Percentiles rank a stretch among this genome's conserved stretches.
phyloP scores from a whole-genome alignment of 2,888 invertebrate species.

The Dione juno region DNA sequence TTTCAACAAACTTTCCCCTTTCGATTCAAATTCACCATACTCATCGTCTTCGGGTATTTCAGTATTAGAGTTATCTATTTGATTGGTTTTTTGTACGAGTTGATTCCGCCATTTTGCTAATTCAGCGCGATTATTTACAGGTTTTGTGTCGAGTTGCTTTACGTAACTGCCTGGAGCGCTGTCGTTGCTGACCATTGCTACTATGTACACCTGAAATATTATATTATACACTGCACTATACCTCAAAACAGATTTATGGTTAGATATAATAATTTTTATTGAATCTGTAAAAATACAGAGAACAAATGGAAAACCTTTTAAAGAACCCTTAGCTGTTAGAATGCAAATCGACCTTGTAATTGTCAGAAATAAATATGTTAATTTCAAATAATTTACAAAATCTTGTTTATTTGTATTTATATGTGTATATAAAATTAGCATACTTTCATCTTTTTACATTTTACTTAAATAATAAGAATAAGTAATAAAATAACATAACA shows the following conservation, averaged over 20 bases:
- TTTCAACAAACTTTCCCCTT: constrained; percentile 92
- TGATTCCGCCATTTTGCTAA: constrained; percentile 74
- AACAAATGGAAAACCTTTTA: too few species aligned
- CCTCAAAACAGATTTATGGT: not conserved
- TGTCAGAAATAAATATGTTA: too few species aligned
- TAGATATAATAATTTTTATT: too few species aligned
- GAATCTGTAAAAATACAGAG: too few species aligned
- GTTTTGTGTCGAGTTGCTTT: constrained; percentile 74
- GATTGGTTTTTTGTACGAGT: constrained; percentile 64
- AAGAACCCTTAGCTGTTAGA: too few species aligned
- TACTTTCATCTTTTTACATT: too few species aligned
- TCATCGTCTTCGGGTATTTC: constrained; percentile 77
- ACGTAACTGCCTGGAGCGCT: constrained; percentile 86
- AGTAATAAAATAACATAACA: not conserved
- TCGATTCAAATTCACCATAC: constrained; percentile 89
- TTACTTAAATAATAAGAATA: not conserved
- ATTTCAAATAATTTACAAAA: too few species aligned
- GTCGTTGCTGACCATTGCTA: constrained; percentile 93
- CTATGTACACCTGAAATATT: constrained; percentile 90
- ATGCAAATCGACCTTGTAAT: too few species aligned
- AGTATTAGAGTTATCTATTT: constrained; percentile 62
- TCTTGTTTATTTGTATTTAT: too few species aligned
- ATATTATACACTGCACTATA: not conserved
- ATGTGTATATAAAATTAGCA: too few species aligned
- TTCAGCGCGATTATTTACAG: constrained; percentile 70